A percentile compares a stretch with the other conserved stretches of the same genome.
Conservation (phyloP, 2,888 invertebrate species). For the Ormyrus nitidulus region DNA sequence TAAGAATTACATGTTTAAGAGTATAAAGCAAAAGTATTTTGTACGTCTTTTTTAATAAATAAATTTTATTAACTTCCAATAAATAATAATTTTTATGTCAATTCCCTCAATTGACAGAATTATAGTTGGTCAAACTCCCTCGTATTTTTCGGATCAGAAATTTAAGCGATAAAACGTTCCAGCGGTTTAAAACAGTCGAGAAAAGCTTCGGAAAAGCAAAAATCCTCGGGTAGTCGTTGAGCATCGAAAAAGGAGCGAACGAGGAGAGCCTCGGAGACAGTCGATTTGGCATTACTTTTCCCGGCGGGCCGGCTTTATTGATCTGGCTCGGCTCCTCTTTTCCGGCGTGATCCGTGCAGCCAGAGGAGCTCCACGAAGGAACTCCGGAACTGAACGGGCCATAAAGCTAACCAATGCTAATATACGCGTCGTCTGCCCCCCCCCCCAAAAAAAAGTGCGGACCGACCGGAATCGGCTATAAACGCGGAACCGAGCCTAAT, state of each 20-base stretch:
- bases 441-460: slow-evolving; percentile 47
- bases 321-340: slow-evolving; percentile 60
- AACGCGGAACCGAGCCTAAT: slow-evolving; percentile 75
- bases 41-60: too few relatives aligned
- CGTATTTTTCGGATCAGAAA: too few relatives aligned
- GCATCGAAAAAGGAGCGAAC: not conserved
- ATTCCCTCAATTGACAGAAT: too few relatives aligned
- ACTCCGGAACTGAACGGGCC: slow-evolving; percentile 78
- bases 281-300: slow-evolving; percentile 73
- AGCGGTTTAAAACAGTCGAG: too few relatives aligned
- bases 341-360: slow-evolving; percentile 32
- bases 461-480: slow-evolving; percentile 73
- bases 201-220: too few relatives aligned
- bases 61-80: too few relatives aligned
- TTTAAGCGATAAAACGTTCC: too few relatives aligned
- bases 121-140: too few relatives aligned
- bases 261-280: slow-evolving; percentile 58
- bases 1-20: too few relatives aligned
- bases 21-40: too few relatives aligned
- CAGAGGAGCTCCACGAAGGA: slow-evolving; percentile 56
- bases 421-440: slow-evolving; percentile 68
- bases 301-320: slow-evolving; percentile 73
- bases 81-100: too few relatives aligned
- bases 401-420: slow-evolving; percentile 81
- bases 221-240: too few relatives aligned